A percentile compares a stretch with the other conserved stretches of the same genome.
Conservation (phyloP, 2,888 invertebrate genomes). For the Acanthacorydalis orientalis region DNA sequence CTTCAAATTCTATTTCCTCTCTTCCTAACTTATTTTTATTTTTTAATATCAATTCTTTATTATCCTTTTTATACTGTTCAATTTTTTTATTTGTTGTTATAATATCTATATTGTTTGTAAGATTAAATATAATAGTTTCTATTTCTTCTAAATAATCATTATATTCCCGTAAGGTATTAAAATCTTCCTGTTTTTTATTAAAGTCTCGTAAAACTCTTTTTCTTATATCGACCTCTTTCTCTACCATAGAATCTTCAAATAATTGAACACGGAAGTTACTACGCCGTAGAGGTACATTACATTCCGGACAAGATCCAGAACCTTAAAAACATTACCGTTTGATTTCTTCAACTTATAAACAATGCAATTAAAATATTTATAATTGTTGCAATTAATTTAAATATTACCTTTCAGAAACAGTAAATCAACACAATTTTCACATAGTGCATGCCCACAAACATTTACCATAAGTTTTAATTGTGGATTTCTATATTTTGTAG, state of each 20-base stretch:
- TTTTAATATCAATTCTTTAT: slow-evolving; percentile 66
- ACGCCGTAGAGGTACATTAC: slow-evolving; percentile 71
- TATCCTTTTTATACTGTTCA: slow-evolving; percentile 81
- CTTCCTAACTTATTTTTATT: slow-evolving; percentile 60
- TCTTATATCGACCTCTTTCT: slow-evolving; percentile 94
- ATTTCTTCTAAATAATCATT: slow-evolving; percentile 95
- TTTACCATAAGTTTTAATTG: slow-evolving; percentile 95
- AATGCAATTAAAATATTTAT: not conserved
- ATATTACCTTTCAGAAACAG: slow-evolving; percentile 79
- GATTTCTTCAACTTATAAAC: no score
- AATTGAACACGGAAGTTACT: slow-evolving; percentile 86
- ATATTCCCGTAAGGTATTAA: slow-evolving; percentile 62
- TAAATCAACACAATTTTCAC: slow-evolving; percentile 93
- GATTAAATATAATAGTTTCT: slow-evolving; percentile 79
- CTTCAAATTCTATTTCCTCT: slow-evolving; percentile 76
- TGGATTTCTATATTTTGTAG: slow-evolving; percentile 92
- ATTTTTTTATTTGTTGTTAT: slow-evolving; percentile 78
- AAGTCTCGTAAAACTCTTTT: slow-evolving; percentile 77
- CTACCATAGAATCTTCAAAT: slow-evolving; percentile 91
- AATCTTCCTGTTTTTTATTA: slow-evolving; percentile 92
- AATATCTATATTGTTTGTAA: slow-evolving; percentile 77
- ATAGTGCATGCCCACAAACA: slow-evolving; percentile 92
- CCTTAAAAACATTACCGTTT: slow-evolving; percentile 41
- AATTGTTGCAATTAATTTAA: not conserved
- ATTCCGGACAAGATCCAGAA: slow-evolving; percentile 89